Conservation (phyloP, 2,888 invertebrate genomes). For the Villa cingulata region DNA sequence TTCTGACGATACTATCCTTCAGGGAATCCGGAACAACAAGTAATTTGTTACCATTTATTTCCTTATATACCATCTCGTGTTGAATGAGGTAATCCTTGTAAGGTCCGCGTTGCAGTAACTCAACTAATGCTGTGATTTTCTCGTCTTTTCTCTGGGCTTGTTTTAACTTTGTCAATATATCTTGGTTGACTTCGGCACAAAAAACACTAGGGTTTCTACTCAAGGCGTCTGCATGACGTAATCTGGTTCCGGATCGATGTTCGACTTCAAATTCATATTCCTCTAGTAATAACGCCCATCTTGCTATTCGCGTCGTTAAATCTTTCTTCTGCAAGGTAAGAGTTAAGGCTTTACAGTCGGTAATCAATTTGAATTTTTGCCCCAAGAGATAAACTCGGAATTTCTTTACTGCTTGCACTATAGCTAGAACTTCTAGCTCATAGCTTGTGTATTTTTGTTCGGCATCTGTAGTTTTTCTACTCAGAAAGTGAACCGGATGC, state of each 20-base stretch:
- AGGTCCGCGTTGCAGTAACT: too few relatives aligned
- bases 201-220: background rate
- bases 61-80: too few relatives aligned
- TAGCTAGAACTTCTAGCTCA: background rate
- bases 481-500: too few relatives aligned
- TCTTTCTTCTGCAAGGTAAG: background rate
- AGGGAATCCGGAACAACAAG: too few relatives aligned
- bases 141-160: too few relatives aligned
- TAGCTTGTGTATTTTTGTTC: background rate
- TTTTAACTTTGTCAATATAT: too few relatives aligned
- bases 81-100: too few relatives aligned
- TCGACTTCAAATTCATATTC: background rate
- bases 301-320: background rate
- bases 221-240: background rate
- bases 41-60: too few relatives aligned
- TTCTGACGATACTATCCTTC: too few relatives aligned
- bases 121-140: too few relatives aligned
- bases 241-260: rapidly evolving
- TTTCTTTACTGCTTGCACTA: background rate
- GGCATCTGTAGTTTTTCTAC: background rate
- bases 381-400: background rate
- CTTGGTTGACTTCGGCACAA: too few relatives aligned
- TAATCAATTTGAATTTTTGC: background rate
- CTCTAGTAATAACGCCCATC: background rate
- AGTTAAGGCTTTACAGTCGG: background rate